Percentiles rank a stretch among this genome's conserved stretches.
phyloP scores from a whole-genome alignment of 2,113 vertebrate genomes.

The Nothoprocta perdicaria region DNA sequence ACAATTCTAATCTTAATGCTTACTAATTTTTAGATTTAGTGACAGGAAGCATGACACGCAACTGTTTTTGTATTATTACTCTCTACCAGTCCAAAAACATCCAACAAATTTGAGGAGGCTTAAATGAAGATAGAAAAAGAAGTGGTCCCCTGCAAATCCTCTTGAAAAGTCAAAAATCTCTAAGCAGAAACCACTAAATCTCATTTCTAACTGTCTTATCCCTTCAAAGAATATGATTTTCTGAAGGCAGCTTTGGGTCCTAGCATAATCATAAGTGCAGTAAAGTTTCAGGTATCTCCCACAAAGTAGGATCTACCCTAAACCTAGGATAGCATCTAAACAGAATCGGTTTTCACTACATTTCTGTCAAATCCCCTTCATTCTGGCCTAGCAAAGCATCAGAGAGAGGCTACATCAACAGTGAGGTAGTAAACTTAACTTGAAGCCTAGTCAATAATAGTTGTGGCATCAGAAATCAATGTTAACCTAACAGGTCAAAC shows the following conservation, averaged over 20 bases:
- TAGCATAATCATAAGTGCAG: background rate
- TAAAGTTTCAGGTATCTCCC: background rate
- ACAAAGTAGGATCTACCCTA: background rate
- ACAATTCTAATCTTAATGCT: background rate
- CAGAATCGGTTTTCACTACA: background rate
- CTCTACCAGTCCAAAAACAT: background rate
- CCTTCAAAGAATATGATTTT: background rate
- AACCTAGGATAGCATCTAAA: background rate
- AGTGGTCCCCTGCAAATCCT: background rate
- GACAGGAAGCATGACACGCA: background rate
- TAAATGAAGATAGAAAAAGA: background rate
- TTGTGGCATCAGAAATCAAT: accelerated
- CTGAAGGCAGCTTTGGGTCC: background rate
- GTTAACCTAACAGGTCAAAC: background rate
- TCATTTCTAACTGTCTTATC: background rate
- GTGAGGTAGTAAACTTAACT: background rate
- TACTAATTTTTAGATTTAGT: background rate
- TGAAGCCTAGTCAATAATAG: background rate
- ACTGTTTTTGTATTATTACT: background rate
- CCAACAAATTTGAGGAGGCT: background rate
- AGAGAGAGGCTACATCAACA: background rate
- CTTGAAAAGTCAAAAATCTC: background rate
- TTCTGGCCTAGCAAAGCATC: background rate
- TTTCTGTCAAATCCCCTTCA: background rate
- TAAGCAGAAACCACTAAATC: background rate